Evolutionary conservation across 2,888 invertebrate species (phyloP), one percentile per base, ranked within the genome.

Genomic region (Trachelus tabidus): DNA sequence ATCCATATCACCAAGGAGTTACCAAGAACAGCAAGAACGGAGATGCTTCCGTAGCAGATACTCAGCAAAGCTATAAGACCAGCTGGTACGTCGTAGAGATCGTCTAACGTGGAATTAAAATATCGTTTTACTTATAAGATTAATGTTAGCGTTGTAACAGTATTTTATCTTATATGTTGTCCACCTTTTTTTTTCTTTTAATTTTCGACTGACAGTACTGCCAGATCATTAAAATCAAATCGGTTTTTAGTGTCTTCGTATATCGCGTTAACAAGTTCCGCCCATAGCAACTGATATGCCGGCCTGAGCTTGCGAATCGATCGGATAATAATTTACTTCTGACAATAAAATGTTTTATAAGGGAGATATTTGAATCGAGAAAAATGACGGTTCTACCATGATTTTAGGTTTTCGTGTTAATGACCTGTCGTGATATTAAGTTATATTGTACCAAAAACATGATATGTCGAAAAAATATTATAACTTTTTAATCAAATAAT

Each of bases 1-100:
- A 97, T 95, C 95, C 96, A 95, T 91, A 97, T 96, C 31, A 97
- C 97, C n/a, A 97, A 93, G 35, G 94, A 94, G 91, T 97, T 97
- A 1, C 97, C 97, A 11, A 96, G 94, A 69, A 97, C 95, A 0
- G 97, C 96, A 84, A 96, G 91, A 35, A 97, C 93, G 33, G 97
- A 96, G 89, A 97, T 96, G 68, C 95, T 94, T 1, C 97, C 97
- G 88, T 97, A 97, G 84, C 96, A 94, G 81, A 96, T 92, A 15
- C 96, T 96, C 74, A 97, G 92, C 34, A 97, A 89, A 0, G 95
- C 94, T 82, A 97, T 94, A 88, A 97, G 93, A 74, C 94, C 94
- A 0, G 94, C 93, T 0, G 97, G 96, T 0, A 97, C 96, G 73
- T 95, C 94, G 91, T 96, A 97, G 33, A 96, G 91, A 1, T 93